Base-by-base conservation (phyloP, 2,888 invertebrate genomes). In the Agonopterix heracliana region DNA sequence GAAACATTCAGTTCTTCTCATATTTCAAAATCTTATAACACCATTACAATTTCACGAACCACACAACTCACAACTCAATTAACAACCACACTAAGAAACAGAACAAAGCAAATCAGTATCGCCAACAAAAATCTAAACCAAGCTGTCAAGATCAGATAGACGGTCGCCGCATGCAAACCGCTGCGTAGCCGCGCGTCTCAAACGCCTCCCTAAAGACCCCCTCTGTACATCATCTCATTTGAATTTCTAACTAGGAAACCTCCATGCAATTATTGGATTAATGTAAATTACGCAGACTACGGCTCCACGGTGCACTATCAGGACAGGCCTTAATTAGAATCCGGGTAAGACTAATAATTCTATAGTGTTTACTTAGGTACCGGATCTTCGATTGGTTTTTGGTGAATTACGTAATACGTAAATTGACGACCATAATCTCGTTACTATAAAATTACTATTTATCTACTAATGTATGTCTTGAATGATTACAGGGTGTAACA, bases 181-280 rank as follows among this genome's bases (percentile, higher is more conserved):
- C 26, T 26, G 26, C 26, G 26, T 38, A 38, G 62, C 66, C 71
- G 71, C 64, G 68, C 78, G 77, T 71, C 73, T 74, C 69, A 69
- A 38, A 26, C 45, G 63, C 70, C 68, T 73, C 80, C 78, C 78
- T 61, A 68, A 78, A 80, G 77, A 74, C 76, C 74, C 65, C 78
- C 77, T 26, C 89, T 89, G 91, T 92, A 92, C 92, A 92, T 92
- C 93, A 93, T 92, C 93, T 93, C 93, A 93, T 94, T 94, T 94
- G 94, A 94, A 94, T 94, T 94, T 94, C 94, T 94, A 94, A 94
- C 94, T 93, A 94, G 93, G 93, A 93, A 93, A 94, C 94, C 94
- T 93, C 93, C 93, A 93, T 93, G 94, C 94, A 94, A 94, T 94
- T 94, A 94, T 94, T 94, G 94, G 94, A 94, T 94, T 94, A 94